Conservation (phyloP, 2,113 vertebrate species). For the Spea multiplicata region DNA sequence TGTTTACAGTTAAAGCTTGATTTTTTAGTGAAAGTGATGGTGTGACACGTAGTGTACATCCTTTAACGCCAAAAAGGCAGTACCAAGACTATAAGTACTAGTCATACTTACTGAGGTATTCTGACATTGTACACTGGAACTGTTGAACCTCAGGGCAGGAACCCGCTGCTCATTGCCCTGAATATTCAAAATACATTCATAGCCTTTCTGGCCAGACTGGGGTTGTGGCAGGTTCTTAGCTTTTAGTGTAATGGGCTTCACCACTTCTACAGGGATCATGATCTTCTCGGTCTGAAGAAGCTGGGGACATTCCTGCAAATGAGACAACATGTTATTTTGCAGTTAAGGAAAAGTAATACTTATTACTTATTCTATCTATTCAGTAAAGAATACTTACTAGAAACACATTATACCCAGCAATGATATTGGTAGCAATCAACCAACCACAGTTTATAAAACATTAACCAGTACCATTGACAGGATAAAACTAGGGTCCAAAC, state of each 20-base stretch:
- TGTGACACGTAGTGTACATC: neutral
- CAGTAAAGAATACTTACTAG: too few relatives aligned
- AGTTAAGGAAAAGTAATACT: too few relatives aligned
- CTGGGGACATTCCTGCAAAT: slow-evolving; percentile 88
- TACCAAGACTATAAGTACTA: neutral
- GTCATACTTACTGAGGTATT: slow-evolving; percentile 89
- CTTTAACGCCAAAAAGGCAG: neutral
- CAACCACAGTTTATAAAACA: too few relatives aligned
- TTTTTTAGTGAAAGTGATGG: neutral
- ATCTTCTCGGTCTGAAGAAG: slow-evolving; percentile 86
- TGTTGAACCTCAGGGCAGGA: slow-evolving; percentile 93
- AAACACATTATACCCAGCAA: too few relatives aligned
- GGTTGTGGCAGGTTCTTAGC: slow-evolving; percentile 97
- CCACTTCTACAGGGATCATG: slow-evolving; percentile 90
- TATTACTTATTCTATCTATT: too few relatives aligned
- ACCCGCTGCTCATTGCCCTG: slow-evolving; percentile 89
- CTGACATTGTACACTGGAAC: slow-evolving; percentile 96
- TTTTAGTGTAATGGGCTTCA: slow-evolving; percentile 93
- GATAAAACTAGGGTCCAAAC: too few relatives aligned
- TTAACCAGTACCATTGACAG: too few relatives aligned
- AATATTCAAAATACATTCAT: slow-evolving; percentile 91
- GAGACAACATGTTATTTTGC: slow-evolving; percentile 7
- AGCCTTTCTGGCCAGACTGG: slow-evolving; percentile 92
- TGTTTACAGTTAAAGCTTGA: too few relatives aligned
- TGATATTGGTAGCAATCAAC: too few relatives aligned